A percentile compares a stretch with the other conserved stretches of the same genome.
Conservation (phyloP, 2,888 invertebrate genomes). For the Microplitis deprimator region DNA sequence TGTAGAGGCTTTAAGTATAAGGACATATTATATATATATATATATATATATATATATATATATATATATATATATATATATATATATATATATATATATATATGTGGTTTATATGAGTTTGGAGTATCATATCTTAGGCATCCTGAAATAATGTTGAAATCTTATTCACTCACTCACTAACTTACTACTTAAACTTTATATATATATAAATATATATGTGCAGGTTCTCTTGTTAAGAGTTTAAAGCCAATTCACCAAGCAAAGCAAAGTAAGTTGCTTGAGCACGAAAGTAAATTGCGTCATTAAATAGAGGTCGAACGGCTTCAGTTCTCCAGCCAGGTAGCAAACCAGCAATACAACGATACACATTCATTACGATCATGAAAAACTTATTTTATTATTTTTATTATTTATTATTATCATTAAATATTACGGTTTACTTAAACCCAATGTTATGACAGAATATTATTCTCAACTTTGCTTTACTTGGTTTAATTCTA, state of each 20-base stretch:
- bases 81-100: neutral
- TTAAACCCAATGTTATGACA: neutral
- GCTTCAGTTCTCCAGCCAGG: constrained; percentile 45
- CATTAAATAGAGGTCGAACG: constrained; percentile 60
- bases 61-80: neutral
- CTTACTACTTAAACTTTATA: neutral
- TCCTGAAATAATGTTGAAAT: constrained; percentile 60
- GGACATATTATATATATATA: neutral
- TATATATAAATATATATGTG: neutral
- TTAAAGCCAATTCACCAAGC: constrained; percentile 11
- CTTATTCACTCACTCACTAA: constrained; percentile 48
- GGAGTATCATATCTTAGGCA: constrained; percentile 49
- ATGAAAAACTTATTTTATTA: constrained; percentile 45
- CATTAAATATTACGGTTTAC: neutral
- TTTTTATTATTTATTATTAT: neutral
- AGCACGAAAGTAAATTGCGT: constrained; percentile 63
- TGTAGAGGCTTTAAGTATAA: too few relatives aligned
- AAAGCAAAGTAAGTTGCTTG: constrained; percentile 15
- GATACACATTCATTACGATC: constrained; percentile 44
- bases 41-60: constrained; percentile 16
- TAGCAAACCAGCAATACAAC: neutral
- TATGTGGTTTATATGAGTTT: neutral
- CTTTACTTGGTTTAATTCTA: neutral
- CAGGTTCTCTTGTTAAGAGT: neutral
- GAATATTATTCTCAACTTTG: neutral